A percentile compares a stretch with the other conserved stretches of the same genome.
Evolutionary conservation across 2,113 vertebrate genomes (phyloP).

Genomic region (Podiceps cristatus): DNA sequence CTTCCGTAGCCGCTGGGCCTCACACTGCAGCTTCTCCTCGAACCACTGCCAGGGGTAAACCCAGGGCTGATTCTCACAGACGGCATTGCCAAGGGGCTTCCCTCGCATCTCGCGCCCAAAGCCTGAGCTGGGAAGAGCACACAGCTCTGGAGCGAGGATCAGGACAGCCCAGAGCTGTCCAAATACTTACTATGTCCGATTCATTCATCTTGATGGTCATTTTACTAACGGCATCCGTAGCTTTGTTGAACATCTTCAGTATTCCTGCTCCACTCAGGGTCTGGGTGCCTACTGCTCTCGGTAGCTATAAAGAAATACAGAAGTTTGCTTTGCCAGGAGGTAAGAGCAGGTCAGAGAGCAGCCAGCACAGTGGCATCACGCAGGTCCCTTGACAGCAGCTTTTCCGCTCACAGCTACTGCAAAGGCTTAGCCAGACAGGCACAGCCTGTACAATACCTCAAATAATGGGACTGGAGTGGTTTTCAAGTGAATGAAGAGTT

Average conservation of each 20-base stretch:
- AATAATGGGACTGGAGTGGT: fast-evolving
- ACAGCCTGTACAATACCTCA: too few relatives aligned
- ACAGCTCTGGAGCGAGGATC: fast-evolving
- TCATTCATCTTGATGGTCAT: slow-evolving; percentile 99
- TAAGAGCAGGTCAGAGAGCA: background rate
- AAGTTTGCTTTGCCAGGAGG: background rate
- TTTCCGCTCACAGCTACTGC: background rate
- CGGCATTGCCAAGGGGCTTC: fast-evolving
- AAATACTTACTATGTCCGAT: slow-evolving; percentile 88
- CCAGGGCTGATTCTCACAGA: background rate
- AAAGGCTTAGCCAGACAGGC: background rate
- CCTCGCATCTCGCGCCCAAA: background rate
- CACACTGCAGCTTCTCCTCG: slow-evolving; percentile 94
- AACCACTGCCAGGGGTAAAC: slow-evolving; percentile 88
- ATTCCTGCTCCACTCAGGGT: slow-evolving; percentile 96
- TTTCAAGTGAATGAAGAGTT: background rate
- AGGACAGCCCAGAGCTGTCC: background rate
- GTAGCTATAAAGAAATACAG: slow-evolving; percentile 79
- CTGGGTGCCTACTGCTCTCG: slow-evolving; percentile 92
- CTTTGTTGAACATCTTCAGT: slow-evolving; percentile 97
- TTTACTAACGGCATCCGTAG: slow-evolving; percentile 96
- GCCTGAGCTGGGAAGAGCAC: background rate
- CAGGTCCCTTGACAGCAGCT: background rate
- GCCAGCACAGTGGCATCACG: background rate
- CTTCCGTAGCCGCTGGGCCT: slow-evolving; percentile 93